A percentile compares a stretch with the other conserved stretches of the same genome.
These are phyloP conservation scores for Orchestia grillus DNA, from an alignment of 1,140 invertebrate genomes.

Conservation along the genomic window DNA sequence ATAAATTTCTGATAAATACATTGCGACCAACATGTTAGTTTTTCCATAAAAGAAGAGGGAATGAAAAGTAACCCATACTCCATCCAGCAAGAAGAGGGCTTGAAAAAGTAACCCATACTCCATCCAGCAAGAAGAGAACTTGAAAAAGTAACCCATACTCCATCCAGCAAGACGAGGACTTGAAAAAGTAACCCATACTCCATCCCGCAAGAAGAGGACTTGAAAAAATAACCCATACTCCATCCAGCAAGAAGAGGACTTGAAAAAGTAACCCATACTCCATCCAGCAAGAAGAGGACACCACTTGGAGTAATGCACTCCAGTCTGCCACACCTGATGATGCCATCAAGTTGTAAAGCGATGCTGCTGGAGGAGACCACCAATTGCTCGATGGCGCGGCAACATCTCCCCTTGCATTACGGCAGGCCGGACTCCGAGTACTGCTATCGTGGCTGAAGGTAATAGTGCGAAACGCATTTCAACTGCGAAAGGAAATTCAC, in stretches of 20 bases:
- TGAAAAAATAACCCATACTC: neutral
- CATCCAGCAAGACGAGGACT: too few relatives aligned
- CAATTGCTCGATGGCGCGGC: neutral
- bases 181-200: too few relatives aligned
- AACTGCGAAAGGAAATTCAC: neutral
- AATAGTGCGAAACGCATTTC: neutral
- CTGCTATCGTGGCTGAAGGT: neutral
- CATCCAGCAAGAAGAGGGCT: too few relatives aligned
- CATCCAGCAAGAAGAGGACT: neutral
- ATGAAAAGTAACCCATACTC: too few relatives aligned
- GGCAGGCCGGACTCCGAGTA: neutral
- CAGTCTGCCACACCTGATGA: neutral
- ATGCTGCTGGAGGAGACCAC: neutral
- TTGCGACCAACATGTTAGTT: neutral
- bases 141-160: too few relatives aligned
- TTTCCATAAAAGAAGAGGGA: neutral
- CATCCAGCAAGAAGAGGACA: neutral
- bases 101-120: too few relatives aligned
- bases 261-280: neutral
- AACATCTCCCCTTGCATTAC: neutral
- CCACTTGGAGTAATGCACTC: neutral
- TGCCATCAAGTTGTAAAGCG: neutral
- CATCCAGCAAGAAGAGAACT: too few relatives aligned
- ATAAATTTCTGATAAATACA: neutral
- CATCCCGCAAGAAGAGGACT: too few relatives aligned